Conservation (phyloP, 2,888 invertebrate genomes). For the Dermolepida albohirtum region DNA sequence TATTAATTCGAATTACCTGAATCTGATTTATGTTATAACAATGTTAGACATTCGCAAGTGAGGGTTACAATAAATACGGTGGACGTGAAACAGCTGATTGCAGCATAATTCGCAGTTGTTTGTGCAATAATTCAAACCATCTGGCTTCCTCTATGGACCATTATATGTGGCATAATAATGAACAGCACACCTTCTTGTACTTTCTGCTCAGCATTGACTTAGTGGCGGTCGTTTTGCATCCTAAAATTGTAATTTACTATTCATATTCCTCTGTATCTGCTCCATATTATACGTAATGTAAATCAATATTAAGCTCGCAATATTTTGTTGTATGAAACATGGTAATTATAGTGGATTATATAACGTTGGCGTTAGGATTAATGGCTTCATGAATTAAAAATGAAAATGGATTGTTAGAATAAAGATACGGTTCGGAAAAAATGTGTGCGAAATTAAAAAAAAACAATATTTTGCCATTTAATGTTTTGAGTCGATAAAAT, state of each 20-base stretch:
- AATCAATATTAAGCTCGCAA: too few relatives aligned
- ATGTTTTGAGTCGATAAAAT: too few relatives aligned
- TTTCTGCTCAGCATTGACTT: slow-evolving; percentile 52
- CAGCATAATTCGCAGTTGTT: slow-evolving; percentile 50
- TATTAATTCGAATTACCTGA: slow-evolving; percentile 35
- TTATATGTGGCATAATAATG: slow-evolving; percentile 54
- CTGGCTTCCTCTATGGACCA: slow-evolving; percentile 51
- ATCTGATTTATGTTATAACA: slow-evolving; percentile 29
- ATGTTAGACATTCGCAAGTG: slow-evolving; percentile 23
- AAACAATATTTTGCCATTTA: too few relatives aligned
- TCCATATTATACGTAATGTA: background rate
- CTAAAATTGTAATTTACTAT: slow-evolving; percentile 48
- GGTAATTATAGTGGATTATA: too few relatives aligned
- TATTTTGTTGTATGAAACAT: too few relatives aligned
- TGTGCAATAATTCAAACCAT: slow-evolving; percentile 52
- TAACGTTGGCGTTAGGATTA: too few relatives aligned
- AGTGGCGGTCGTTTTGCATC: slow-evolving; percentile 51
- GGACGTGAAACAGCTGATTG: slow-evolving; percentile 39
- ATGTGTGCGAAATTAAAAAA: too few relatives aligned
- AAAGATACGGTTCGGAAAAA: too few relatives aligned
- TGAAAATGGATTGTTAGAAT: too few relatives aligned
- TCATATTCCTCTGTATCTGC: slow-evolving; percentile 18
- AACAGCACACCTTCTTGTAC: slow-evolving; percentile 54
- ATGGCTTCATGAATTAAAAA: too few relatives aligned
- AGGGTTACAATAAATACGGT: slow-evolving; percentile 46